Percentiles rank a stretch among this genome's conserved stretches.
Evolutionary conservation across 2,888 invertebrate species (phyloP).

Genomic region (Sinelater perroti): DNA sequence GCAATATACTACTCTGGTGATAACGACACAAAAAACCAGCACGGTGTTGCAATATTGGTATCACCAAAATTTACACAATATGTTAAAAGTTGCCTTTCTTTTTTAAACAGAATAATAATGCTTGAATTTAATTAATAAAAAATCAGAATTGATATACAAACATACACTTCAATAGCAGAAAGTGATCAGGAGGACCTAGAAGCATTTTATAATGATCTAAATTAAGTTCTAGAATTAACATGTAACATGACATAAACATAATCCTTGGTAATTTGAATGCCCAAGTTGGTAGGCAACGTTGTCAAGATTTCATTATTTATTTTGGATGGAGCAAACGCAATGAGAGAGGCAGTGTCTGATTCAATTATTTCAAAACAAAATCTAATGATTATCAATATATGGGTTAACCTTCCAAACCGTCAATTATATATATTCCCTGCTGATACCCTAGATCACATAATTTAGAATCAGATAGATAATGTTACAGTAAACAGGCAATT

Average conservation of each 20-base stretch:
- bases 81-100: neutral
- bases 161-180: neutral
- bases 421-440: constrained; percentile 1
- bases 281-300: neutral
- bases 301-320: neutral
- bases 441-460: neutral
- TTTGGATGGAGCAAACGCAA: neutral
- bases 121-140: neutral
- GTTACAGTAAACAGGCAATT: constrained; percentile 30
- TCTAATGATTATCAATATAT: neutral
- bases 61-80: neutral
- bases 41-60: constrained; percentile 5
- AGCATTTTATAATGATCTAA: neutral
- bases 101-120: neutral
- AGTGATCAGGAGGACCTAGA: neutral
- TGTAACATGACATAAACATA: neutral
- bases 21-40: neutral
- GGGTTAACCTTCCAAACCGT: neutral
- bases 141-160: neutral
- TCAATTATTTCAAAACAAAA: neutral
- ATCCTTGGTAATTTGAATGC: constrained; percentile 1
- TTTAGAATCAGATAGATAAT: constrained; percentile 34
- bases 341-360: neutral
- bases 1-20: neutral
- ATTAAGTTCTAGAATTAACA: neutral